Evolutionary conservation across 2,113 vertebrate genomes (phyloP).

Genomic region (Copsychus sechellarum): DNA sequence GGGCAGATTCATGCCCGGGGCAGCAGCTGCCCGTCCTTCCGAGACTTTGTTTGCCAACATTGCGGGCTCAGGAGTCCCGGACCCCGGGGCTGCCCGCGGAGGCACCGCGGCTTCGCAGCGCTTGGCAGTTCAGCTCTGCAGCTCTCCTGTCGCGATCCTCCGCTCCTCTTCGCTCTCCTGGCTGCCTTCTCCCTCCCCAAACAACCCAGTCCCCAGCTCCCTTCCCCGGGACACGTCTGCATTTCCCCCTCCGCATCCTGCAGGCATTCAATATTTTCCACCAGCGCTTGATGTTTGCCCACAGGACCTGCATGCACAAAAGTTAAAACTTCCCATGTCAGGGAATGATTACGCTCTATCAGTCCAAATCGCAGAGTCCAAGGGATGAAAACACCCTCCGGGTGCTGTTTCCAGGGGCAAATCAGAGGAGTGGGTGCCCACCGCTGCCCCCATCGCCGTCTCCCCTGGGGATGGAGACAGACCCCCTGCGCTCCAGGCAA

Average conservation of each 20-base stretch:
- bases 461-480: neutral
- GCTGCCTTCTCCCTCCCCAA: neutral
- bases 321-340: conserved; percentile 58
- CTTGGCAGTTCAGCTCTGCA: conserved; percentile 45
- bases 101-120: neutral
- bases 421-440: neutral
- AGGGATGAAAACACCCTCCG: neutral
- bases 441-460: neutral
- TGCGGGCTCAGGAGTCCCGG: conserved; percentile 6
- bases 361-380: neutral
- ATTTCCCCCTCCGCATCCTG: neutral
- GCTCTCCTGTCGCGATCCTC: neutral
- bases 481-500: neutral
- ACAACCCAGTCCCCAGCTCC: neutral
- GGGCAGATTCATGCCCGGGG: neutral
- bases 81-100: neutral
- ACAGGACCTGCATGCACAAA: conserved; percentile 43
- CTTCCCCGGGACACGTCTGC: neutral
- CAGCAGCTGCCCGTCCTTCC: neutral
- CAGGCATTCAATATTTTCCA: neutral
- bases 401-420: neutral
- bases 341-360: neutral
- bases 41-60: conserved; percentile 41
- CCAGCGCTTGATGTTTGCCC: neutral
- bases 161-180: neutral